Base-by-base conservation (phyloP, 2,797 vertebrate species). In the Eleutherodactylus coqui region DNA sequence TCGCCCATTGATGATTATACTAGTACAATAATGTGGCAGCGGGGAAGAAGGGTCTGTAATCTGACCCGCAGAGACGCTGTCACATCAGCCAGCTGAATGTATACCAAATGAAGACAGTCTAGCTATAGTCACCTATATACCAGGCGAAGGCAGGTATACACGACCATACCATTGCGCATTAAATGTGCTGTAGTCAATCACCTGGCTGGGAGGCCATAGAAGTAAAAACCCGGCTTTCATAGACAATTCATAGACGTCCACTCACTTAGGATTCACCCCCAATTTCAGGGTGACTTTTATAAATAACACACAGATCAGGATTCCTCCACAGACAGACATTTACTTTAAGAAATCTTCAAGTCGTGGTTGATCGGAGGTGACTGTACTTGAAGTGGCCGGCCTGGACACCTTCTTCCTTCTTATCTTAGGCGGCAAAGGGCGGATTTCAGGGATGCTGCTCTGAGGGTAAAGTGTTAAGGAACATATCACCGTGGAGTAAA, bases 291-390 rank as follows among this genome's bases (percentile, higher is more conserved):
- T 29, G 58, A 11, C 27, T 4, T 0, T 19, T 69, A 69, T 14
- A 38, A 41, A 16, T 19, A 34, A 13, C 67, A 41, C 36, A 0
- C 8, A 9, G 10, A 21, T 70, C 1, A 10, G 17, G 21, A 21
- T 24, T 24, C 67, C 67, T 70, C 36, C 19, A 19, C 43, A 8
- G 11, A 5, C 2, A n/a, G 10, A 5, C 13, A 21, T 32, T 90
- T 89, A 93, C 89, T 96, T 95, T 10, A 99, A 92, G 90, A 97
- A 99, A 83, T 84, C 85, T 32, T 98, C 96, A 88, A 99, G 88
- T 3, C 90, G 95, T 43, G 94, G 94, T 88, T 96, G 92, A 83
- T 88, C 92, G 29, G 90, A 49, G 21, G 90, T 24, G 13, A 89
- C 79, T n/a, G 87, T 45, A 0, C 80, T 0, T 1, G 81, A 69